phyloP scores from a whole-genome alignment of 2,797 vertebrate genomes.

The Sternotherus odoratus region DNA sequence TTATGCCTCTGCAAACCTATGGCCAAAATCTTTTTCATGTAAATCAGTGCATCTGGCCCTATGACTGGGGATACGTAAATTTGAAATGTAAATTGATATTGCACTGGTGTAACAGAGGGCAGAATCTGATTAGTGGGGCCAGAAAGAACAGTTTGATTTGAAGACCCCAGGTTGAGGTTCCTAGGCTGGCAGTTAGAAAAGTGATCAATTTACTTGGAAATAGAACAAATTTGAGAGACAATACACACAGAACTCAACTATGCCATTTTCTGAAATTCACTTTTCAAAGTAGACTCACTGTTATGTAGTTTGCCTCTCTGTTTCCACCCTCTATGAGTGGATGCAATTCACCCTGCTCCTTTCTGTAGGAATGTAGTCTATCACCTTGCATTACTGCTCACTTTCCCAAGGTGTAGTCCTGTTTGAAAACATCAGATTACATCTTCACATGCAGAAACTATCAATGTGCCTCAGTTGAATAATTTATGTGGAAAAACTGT shows the following conservation, averaged over 20 bases:
- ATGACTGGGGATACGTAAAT: slow-evolving; percentile 24
- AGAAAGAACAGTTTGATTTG: slow-evolving; percentile 33
- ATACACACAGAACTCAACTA: background rate
- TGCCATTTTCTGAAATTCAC: background rate
- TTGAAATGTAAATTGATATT: slow-evolving; percentile 48
- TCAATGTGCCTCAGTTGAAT: background rate
- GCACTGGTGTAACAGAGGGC: slow-evolving; percentile 56
- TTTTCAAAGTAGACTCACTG: background rate
- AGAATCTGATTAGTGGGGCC: slow-evolving; percentile 29
- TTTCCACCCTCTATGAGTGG: background rate
- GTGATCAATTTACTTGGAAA: background rate
- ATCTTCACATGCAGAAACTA: background rate
- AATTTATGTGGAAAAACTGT: background rate
- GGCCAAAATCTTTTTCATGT: slow-evolving; percentile 1
- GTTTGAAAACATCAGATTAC: background rate
- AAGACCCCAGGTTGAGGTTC: background rate
- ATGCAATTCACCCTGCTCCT: background rate
- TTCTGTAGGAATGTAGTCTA: background rate
- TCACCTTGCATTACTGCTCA: background rate
- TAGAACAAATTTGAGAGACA: rapidly evolving
- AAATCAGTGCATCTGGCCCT: background rate
- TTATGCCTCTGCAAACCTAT: background rate
- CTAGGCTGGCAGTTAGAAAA: slow-evolving; percentile 22
- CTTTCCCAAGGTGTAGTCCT: rapidly evolving
- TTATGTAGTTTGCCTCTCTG: background rate